Base-by-base conservation (phyloP, 2,888 invertebrate species). In the Drosophila testacea region DNA sequence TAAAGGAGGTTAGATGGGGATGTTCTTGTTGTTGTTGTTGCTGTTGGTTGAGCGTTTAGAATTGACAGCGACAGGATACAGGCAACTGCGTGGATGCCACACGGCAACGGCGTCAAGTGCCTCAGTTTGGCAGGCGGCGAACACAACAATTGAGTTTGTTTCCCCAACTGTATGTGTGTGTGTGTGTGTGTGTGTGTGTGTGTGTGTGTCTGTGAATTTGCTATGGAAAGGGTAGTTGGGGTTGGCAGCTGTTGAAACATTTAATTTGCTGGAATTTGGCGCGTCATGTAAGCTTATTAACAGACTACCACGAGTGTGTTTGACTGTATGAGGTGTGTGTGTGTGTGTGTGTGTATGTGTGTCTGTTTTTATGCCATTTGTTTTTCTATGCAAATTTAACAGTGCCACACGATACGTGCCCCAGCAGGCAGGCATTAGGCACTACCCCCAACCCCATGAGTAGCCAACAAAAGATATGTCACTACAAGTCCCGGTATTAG, bases 241-340 rank as follows among this genome's bases (percentile, higher is more conserved):
- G 57, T 10, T 44, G 57, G 27, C 63, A 65, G 64, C 66, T 69
- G 83, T 79, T 74, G 83, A 74, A 84, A 88, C 83, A 88, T 84
- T 84, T 88, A 88, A 84, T 84, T 88, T 83, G 71, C 81, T 80
- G 83, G 81, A 86, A 83, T 83, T 88, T 73, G 72, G 74, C 80
- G 83, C 81, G 38, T 56, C 78, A 73, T 83, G 81, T 78, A 79
- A 87, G 89, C 89, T 85, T 85, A 87, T 89, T 85, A 89, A 83
- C 87, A 81, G 84, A 63, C 75, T 63, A 69, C 39, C 66, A 55
- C 6, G n/a, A 39, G 44, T 54, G 41, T 48, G 47, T 36, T 27
- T 32, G 10, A 7, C 22, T 3, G 42, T 62, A 55, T 6, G n/a
- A 39, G n/a, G n/a, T n/a, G n/a, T n/a, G n/a, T n/a, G 44, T 54